Base-by-base conservation (phyloP, 2,797 vertebrate genomes). In the Acanthis flammea region DNA sequence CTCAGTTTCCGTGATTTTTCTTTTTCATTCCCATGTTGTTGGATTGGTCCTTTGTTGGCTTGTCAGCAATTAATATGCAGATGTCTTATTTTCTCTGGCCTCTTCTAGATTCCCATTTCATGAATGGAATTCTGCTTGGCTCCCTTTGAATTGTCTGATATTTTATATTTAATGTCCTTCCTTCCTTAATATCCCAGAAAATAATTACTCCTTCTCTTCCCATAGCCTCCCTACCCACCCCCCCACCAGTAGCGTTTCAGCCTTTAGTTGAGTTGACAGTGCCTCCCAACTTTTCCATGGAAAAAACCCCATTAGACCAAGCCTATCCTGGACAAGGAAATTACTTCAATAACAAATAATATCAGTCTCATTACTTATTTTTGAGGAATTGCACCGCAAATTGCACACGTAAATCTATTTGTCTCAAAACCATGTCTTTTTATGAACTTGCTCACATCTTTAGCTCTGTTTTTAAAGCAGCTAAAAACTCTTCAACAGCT, bases 11-110 rank as follows among this genome's bases (percentile, higher is more conserved):
- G 22, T 48, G 21, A 21, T 50, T 25, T 62, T 73, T 71, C 24
- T 74, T 39, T 31, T 67, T 53, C 10, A 35, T 57, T 79, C 30
- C 41, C 0, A 0, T 16, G 3, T 54, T 6, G 3, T 73, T 76
- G 48, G 10, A 17, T 17, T 55, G 51, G 27, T 53, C 12, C 6
- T 67, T 67, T 18, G 4, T 37, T 72, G 48, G 13, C n/a, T 66
- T 77, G 11, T 48, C 63, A 30, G 54, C 33, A 63, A 25, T 58
- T n/a, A 33, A 41, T 53, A 48, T 0, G 1, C 39, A 23, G 31
- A 7, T 1, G 0, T 37, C 10, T 41, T 63, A 3, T 9, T 28
- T 87, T 60, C 37, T 75, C 71, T 57, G 25, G 54, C 47, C 77
- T n/a, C 54, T 2, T 1, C 48, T 66, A 30, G 11, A 14, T 11